Conservation (phyloP, 2,113 vertebrate genomes). For the Siniperca knerii region DNA sequence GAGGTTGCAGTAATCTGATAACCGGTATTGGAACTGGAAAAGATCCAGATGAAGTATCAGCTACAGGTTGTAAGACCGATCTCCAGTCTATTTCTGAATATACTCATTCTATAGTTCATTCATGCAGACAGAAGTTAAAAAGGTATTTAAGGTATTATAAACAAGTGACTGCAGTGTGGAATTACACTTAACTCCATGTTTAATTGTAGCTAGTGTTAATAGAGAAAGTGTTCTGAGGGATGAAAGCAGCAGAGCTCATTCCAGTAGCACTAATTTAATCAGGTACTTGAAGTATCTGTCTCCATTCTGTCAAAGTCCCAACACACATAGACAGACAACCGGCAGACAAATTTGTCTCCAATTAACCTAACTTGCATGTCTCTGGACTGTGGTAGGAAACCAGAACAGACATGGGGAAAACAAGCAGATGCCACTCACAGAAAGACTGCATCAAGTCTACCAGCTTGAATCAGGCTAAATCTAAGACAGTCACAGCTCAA, state of each 20-base stretch:
- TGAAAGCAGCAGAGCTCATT: not conserved
- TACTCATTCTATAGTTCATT: not conserved
- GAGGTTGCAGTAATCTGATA: constrained; percentile 16
- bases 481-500: not conserved
- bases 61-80: not conserved
- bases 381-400: not conserved
- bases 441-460: not conserved
- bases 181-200: no score
- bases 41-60: not conserved
- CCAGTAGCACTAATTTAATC: not conserved
- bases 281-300: not conserved
- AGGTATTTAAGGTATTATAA: not conserved
- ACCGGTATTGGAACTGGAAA: constrained; percentile 11
- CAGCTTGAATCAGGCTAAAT: not conserved
- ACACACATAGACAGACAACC: not conserved
- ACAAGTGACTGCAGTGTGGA: not conserved
- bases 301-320: not conserved
- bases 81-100: not conserved
- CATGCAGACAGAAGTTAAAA: not conserved
- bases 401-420: not conserved
- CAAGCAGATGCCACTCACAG: not conserved
- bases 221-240: not conserved
- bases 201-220: not conserved
- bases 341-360: not conserved
- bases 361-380: not conserved